Conservation (phyloP, 1,140 invertebrate genomes). For the Yoshiicerus persimilis region DNA sequence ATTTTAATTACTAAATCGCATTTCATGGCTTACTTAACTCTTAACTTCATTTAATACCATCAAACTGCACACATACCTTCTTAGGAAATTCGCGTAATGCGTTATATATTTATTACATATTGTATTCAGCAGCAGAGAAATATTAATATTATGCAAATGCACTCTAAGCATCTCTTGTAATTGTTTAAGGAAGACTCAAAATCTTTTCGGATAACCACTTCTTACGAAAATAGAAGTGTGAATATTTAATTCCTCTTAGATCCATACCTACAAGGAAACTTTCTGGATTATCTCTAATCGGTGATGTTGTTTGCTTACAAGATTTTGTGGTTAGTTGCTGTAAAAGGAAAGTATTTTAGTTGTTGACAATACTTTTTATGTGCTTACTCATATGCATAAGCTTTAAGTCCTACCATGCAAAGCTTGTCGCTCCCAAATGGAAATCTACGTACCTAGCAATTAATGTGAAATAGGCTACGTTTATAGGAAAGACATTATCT, state of each 20-base stretch:
- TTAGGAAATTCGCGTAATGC: too few species aligned
- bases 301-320: neutral
- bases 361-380: too few species aligned
- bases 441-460: too few species aligned
- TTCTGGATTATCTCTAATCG: neutral
- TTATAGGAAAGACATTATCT: too few species aligned
- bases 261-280: neutral
- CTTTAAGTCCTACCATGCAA: too few species aligned
- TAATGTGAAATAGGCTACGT: too few species aligned
- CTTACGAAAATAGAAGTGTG: neutral
- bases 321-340: neutral
- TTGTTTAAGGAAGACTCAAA: neutral
- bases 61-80: too few species aligned
- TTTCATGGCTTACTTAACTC: neutral
- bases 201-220: neutral
- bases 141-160: too few species aligned
- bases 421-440: too few species aligned
- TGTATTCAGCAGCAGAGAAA: too few species aligned
- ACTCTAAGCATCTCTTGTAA: neutral
- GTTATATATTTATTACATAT: too few species aligned
- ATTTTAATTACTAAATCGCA: constrained; percentile 5
- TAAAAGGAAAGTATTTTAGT: neutral
- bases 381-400: too few species aligned
- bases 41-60: neutral
- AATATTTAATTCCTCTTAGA: neutral